A percentile compares a stretch with the other conserved stretches of the same genome.
Conservation (phyloP, 2,797 vertebrate species). For the Centroberyx gerrardi region DNA sequence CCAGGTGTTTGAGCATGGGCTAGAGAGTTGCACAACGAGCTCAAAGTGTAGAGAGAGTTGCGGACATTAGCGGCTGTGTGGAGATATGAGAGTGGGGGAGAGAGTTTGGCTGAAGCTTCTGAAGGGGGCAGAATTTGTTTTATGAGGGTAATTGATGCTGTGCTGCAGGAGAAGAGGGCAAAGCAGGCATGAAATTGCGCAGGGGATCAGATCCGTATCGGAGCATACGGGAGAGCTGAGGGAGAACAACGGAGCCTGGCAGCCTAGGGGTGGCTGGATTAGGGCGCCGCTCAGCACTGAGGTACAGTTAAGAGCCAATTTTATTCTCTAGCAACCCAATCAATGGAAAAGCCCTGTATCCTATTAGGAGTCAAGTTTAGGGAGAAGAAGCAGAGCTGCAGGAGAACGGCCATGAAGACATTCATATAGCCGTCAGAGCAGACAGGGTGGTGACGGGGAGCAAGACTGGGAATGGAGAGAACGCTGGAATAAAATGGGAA, state of each 20-base stretch:
- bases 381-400: conserved; percentile 72
- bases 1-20: background rate
- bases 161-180: conserved; percentile 86
- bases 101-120: conserved; percentile 67
- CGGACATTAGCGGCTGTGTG: conserved; percentile 37
- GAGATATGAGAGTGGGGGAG: conserved; percentile 32
- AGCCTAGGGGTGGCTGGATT: conserved; percentile 80
- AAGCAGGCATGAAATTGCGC: conserved; percentile 91
- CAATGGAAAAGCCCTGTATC: conserved; percentile 88
- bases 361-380: conserved; percentile 85
- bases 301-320: conserved; percentile 89
- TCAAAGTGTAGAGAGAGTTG: conserved; percentile 51
- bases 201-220: conserved; percentile 87
- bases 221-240: conserved; percentile 74
- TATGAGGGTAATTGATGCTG: conserved; percentile 86
- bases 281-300: conserved; percentile 79
- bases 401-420: conserved; percentile 83
- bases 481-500: conserved; percentile 21
- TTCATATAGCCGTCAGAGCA: conserved; percentile 82
- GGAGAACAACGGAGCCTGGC: conserved; percentile 72
- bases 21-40: conserved; percentile 35
- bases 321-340: conserved; percentile 92
- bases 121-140: conserved; percentile 84
- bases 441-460: conserved; percentile 49
- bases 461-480: conserved; percentile 12